Evolutionary conservation across 2,797 vertebrate genomes (phyloP).

Genomic region (Sylvia borin): DNA sequence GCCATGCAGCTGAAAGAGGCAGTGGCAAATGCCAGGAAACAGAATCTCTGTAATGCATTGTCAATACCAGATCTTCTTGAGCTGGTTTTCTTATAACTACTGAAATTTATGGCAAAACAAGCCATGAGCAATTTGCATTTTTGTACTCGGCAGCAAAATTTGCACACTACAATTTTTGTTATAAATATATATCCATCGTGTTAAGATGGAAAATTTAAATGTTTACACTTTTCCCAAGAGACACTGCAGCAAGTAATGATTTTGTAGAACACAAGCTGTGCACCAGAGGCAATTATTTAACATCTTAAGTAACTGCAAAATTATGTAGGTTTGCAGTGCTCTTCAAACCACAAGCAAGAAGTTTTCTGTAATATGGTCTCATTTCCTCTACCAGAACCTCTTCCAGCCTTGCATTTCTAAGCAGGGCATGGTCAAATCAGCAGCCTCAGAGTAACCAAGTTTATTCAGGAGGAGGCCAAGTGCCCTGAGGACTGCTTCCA

Average conservation of each 20-base stretch:
- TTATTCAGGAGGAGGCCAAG: background rate
- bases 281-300: constrained; percentile 18
- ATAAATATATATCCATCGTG: background rate
- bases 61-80: background rate
- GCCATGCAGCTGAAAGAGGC: background rate
- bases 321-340: background rate
- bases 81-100: background rate
- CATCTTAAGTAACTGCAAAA: background rate
- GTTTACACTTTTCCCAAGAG: background rate
- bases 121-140: background rate
- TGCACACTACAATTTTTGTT: background rate
- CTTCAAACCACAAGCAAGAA: background rate
- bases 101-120: background rate
- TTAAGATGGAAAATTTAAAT: background rate
- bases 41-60: background rate
- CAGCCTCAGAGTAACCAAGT: background rate
- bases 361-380: background rate
- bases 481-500: background rate
- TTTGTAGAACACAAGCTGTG: background rate
- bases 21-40: background rate
- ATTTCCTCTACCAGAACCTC: background rate
- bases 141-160: background rate
- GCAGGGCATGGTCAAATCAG: background rate
- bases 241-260: background rate
- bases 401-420: background rate